Base-by-base conservation (phyloP, 2,113 vertebrate genomes). In the Cinclus mexicanus region DNA sequence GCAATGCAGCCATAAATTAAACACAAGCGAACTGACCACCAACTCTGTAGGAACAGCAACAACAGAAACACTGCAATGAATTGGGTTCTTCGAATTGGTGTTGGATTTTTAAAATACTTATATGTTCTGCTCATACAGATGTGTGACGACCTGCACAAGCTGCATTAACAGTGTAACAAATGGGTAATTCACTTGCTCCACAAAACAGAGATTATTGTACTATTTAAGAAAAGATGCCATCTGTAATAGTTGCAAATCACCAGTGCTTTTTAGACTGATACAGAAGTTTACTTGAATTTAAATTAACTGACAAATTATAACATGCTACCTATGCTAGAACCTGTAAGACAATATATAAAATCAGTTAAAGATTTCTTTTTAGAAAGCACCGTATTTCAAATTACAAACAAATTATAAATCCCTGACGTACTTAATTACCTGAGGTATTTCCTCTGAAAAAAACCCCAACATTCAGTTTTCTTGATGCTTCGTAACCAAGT, bases 181-280 rank as follows among this genome's bases (percentile, higher is more conserved):
- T 17, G 65, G 44, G 49, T 71, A 89, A 87, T 84, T 94, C 35
- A 89, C 42, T 71, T 84, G 41, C 44, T 76, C n/a, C 80, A 91
- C 77, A 60, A 90, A 82, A 37, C 78, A 93, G 61, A 75, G 41
- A 75, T 81, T 89, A 92, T 6, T 76, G 86, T 25, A 60, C 26
- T 44, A 24, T 76, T 90, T 88, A 94, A 84, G 81, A 89, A 82
- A 75, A 87, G 26, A 82, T 78, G 52, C 56, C 89, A 89, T 71
- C 72, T 92, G 83, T 57, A 93, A 93, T 53, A 86, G 75, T 3
- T 75, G 42, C 56, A 93, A 87, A 80, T 56, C 64, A 67, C 22
- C 56, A 84, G 23, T 20, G 15, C 17, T 78, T 90, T 91, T 78
- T 14, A 91, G 57, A 80, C 31, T 39, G 31, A 61, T 18, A 47